These are phyloP conservation scores for Pteruthius melanotis DNA, from an alignment of 2,113 vertebrate species.

Conservation along the genomic window DNA sequence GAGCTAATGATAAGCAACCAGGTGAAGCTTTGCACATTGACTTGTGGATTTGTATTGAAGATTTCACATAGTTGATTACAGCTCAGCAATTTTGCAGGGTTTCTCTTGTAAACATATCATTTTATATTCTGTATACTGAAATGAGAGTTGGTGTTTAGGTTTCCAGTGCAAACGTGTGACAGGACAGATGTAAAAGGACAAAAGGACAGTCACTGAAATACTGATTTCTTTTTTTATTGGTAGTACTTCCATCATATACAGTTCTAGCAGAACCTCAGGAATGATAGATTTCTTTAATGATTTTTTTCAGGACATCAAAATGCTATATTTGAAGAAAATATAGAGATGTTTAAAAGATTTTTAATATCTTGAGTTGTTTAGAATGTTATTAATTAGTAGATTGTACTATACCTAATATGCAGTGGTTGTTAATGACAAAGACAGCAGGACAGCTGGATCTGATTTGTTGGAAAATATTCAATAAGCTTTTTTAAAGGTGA, in stretches of 20 bases:
- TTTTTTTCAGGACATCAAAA: background rate
- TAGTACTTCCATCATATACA: background rate
- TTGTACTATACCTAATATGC: background rate
- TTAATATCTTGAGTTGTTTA: background rate
- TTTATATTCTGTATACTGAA: background rate
- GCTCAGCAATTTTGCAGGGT: background rate
- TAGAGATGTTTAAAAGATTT: background rate
- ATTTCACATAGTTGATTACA: constrained; percentile 27
- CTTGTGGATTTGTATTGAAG: constrained; percentile 37
- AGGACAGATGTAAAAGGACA: background rate
- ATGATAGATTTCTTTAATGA: background rate
- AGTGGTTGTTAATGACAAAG: background rate
- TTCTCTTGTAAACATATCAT: background rate
- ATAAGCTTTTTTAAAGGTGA: background rate
- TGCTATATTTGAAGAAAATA: background rate
- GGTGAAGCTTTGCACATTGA: constrained; percentile 21
- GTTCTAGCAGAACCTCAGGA: background rate
- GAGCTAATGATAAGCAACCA: constrained; percentile 37
- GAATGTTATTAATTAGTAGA: background rate
- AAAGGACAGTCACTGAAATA: background rate
- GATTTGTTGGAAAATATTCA: background rate
- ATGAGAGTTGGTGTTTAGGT: background rate
- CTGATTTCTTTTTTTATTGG: background rate
- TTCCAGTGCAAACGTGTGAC: background rate
- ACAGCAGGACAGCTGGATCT: background rate